A percentile compares a stretch with the other conserved stretches of the same genome.
phyloP scores from a whole-genome alignment of 2,797 vertebrate species.

The Sparidentex hasta region DNA sequence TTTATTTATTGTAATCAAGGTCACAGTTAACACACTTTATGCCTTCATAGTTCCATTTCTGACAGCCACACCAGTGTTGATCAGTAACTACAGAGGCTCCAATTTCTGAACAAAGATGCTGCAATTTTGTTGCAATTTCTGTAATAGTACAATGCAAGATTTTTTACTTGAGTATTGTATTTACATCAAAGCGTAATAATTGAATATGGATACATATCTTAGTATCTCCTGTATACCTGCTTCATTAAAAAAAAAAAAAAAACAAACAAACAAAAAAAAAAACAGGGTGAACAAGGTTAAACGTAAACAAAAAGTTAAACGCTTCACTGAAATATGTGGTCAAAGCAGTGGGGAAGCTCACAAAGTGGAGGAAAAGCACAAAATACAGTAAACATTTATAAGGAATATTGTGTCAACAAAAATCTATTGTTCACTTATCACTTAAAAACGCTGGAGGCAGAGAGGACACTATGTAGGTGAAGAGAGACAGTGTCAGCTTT shows the following conservation, averaged over 20 bases:
- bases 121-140: not conserved
- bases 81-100: not conserved
- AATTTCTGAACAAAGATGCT: not conserved
- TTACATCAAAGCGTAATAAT: not conserved
- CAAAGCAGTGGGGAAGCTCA: not conserved
- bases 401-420: not conserved
- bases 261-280: not conserved
- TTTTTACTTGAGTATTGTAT: not conserved
- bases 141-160: not conserved
- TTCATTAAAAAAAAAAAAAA: not conserved
- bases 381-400: not conserved
- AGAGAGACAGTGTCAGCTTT: not conserved
- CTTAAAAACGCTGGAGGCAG: not conserved
- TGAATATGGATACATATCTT: not conserved
- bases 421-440: not conserved
- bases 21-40: not conserved
- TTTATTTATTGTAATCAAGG: constrained; percentile 4
- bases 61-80: not conserved
- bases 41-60: not conserved
- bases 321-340: not conserved
- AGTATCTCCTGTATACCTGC: not conserved
- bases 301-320: not conserved
- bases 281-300: not conserved
- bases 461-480: not conserved
- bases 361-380: not conserved